These are phyloP conservation scores for Astyanax mexicanus DNA, from an alignment of 2,797 vertebrate species.

Conservation along the genomic window DNA sequence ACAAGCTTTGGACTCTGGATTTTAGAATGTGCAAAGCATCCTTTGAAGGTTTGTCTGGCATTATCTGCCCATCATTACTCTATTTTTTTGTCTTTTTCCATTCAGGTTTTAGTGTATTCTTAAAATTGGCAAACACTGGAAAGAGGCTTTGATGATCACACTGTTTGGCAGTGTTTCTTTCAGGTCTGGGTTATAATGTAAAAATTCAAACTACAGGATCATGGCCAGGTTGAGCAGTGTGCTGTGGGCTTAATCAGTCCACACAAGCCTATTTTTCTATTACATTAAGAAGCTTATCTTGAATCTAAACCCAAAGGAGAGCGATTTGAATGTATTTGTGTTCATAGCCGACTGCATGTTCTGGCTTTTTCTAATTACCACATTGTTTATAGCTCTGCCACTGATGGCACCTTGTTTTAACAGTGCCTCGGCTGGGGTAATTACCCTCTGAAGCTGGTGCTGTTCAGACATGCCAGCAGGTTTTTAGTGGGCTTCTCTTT, in stretches of 20 bases:
- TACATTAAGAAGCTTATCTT: neutral
- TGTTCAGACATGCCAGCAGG: constrained; percentile 58
- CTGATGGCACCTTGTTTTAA: constrained; percentile 56
- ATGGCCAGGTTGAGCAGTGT: neutral
- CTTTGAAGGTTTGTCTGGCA: too few species aligned
- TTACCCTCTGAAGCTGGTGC: constrained; percentile 62
- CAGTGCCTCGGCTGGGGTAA: constrained; percentile 66
- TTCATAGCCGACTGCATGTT: constrained; percentile 30
- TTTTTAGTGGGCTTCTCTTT: constrained; percentile 33
- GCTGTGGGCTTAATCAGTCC: neutral
- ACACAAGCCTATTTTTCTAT: neutral
- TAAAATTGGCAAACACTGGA: too few species aligned
- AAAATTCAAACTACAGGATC: neutral
- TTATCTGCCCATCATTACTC: too few species aligned
- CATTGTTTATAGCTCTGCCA: constrained; percentile 65
- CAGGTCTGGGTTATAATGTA: neutral
- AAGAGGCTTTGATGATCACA: too few species aligned
- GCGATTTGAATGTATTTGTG: constrained; percentile 11
- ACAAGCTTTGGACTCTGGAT: too few species aligned
- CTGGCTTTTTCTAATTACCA: constrained; percentile 46
- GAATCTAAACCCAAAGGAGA: constrained; percentile 16
- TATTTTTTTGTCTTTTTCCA: too few species aligned
- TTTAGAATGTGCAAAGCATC: too few species aligned
- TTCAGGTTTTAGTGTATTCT: too few species aligned
- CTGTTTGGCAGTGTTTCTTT: neutral